Base-by-base conservation (phyloP, 2,888 invertebrate genomes). In the Pardosa pseudoannulata region DNA sequence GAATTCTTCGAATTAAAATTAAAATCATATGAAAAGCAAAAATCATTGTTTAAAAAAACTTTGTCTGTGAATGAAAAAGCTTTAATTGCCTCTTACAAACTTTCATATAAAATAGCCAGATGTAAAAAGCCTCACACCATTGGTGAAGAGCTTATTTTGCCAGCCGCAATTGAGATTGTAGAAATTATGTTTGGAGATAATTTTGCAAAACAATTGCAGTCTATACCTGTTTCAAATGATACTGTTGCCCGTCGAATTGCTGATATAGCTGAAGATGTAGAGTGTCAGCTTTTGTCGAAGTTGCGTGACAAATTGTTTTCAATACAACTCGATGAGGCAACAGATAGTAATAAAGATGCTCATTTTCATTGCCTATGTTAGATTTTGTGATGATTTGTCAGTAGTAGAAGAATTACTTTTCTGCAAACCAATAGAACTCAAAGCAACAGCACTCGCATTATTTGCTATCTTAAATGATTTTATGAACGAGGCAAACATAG, bases 121-220 rank as follows among this genome's bases (percentile, higher is more conserved):
- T 79, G 79, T 79, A 70, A 79, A 70, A 71, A 71, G 29, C 71
- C 71, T 79, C 79, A 79, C 79, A 79, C 79, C 79, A 62, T 79
- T 79, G 71, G 71, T 62, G 79, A 79, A 79, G 39, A 79, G 79
- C 71, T 71, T 79, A 71, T 79, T 79, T 79, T 79, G 79, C 79
- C 79, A 79, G 79, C 79, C 36, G 79, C 62, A 64, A 79, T 79
- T 79, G 39, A 64, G 71, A 71, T 29, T 71, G 71, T 46, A 71
- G 71, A 71, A 71, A 71, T 27, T 68, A 68, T 39, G 68, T 36
- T 68, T 68, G 68, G 68, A 39, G 65, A 65, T 31, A 65, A 65
- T 65, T 65, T 65, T 65, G 1, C 31, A 65, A 65, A 65, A 65
- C 65, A 65, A 65, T 31, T 65, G 65, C 65, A 65, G 65, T 65